Percentiles rank a stretch among this genome's conserved stretches.
Evolutionary conservation across 35 echinoderm and acorn worm species (phyloP).

Genomic region (Acanthaster planci): DNA sequence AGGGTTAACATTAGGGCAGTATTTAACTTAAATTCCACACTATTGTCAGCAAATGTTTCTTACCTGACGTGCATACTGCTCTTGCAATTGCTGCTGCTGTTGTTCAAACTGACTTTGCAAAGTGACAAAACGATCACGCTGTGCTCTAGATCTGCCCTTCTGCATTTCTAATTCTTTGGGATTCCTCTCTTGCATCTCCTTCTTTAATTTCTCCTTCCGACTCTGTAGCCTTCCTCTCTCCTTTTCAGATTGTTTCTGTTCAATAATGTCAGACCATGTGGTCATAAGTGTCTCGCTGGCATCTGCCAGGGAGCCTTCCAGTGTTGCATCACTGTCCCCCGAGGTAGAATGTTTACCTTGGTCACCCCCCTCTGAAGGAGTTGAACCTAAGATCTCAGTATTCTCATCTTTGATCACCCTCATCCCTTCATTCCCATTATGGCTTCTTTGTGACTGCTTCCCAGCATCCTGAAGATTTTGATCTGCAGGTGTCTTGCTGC

Average conservation of each 20-base stretch:
- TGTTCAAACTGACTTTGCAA: conserved; percentile 23
- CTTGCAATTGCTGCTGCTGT: conserved; percentile 21
- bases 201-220: background rate
- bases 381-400: background rate
- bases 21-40: no score
- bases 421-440: background rate
- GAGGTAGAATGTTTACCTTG: background rate
- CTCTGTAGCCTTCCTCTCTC: background rate
- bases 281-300: conserved; percentile 42
- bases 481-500: background rate
- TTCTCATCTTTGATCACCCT: background rate
- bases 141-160: background rate
- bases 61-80: conserved; percentile 2
- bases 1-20: no score
- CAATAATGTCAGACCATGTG: conserved; percentile 62
- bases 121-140: background rate
- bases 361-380: background rate
- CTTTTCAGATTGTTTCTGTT: conserved; percentile 45
- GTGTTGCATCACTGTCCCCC: background rate
- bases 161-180: background rate
- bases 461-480: background rate
- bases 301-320: conserved; percentile 14
- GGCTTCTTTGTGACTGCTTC: background rate
- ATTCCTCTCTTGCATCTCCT: background rate
- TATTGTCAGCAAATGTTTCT: background rate